Evolutionary conservation across 2,888 invertebrate genomes (phyloP).

Genomic region (Eilema sororculum): DNA sequence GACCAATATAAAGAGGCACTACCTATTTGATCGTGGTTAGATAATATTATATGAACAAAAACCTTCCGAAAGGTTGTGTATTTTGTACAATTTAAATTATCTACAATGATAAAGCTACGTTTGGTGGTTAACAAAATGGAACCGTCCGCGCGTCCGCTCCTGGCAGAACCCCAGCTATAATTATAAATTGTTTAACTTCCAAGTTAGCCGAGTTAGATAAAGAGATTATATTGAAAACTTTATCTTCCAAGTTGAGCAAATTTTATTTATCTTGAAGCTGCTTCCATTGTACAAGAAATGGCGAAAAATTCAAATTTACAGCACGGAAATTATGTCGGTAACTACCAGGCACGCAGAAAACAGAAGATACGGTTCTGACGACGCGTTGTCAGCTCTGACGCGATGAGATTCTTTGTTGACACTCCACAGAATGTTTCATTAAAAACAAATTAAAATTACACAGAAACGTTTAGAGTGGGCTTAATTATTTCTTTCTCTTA

Average conservation of each 20-base stretch:
- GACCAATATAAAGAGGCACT: too few species aligned
- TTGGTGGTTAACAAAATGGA: slow-evolving; percentile 40
- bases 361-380: slow-evolving; percentile 24
- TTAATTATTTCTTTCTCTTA: slow-evolving; percentile 15
- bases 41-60: too few species aligned
- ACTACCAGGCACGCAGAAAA: slow-evolving; percentile 19
- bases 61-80: too few species aligned
- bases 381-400: slow-evolving; percentile 28
- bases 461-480: slow-evolving; percentile 14
- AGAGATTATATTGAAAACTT: slow-evolving; percentile 25
- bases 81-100: background rate
- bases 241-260: slow-evolving; percentile 13
- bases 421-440: slow-evolving; percentile 20
- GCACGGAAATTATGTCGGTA: background rate
- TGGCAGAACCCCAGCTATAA: slow-evolving; percentile 24
- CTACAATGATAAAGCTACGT: background rate
- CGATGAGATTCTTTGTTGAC: slow-evolving; percentile 19
- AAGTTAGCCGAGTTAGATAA: slow-evolving; percentile 26
- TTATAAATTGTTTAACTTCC: slow-evolving; percentile 36
- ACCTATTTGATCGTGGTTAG: too few species aligned
- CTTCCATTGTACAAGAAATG: background rate
- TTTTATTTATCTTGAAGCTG: slow-evolving; percentile 8
- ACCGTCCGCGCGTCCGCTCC: slow-evolving; percentile 25
- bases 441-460: slow-evolving; percentile 27
- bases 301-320: background rate